Evolutionary conservation across 2,888 invertebrate species (phyloP), one percentile per base, ranked within the genome.

Genomic region (Ethmia dodecea): DNA sequence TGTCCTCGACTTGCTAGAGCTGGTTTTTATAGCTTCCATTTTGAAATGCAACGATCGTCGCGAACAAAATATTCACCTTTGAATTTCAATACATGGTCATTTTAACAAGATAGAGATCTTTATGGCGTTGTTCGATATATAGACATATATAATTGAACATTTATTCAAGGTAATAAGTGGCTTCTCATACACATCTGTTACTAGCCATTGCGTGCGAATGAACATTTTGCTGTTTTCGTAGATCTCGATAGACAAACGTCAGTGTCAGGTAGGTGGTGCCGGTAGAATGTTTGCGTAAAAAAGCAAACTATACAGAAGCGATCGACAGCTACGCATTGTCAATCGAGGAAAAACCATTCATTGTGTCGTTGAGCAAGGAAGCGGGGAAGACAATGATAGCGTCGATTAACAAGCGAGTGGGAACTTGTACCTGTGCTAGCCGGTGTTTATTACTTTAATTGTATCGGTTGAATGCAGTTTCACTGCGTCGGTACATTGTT

Each of bases 361-460:
- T 81, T 77, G 76, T 77, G 62, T 69, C 60, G 55, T 66, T 67
- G 57, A 65, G 61, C 56, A 65, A 70, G 76, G 80, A 77, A 79
- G 67, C 60, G 56, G 52, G 40, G 54, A 76, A 83, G 72, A 81
- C 78, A 83, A 84, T 81, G 78, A 75, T 74, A 71, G 62, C 60
- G 55, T 61, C 67, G 70, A 74, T 77, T 73, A 72, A 70, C 62
- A 52, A 68, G 66, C 69, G 66, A 75, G 73, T 81, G 78, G 74
- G 78, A 78, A 79, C 64, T 60, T 66, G 65, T 71, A 73, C 64
- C 61, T 60, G 60, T 58, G 64, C 63, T 63, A 58, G 60, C 55
- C 57, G 60, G 67, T 65, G 62, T 71, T 75, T 76, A 79, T 76
- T 71, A 71, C 71, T 73, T 73, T 77, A 81, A 78, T 83, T 78